These are phyloP conservation scores for Acrocera orbiculus DNA, from an alignment of 2,888 invertebrate species.

Conservation along the genomic window DNA sequence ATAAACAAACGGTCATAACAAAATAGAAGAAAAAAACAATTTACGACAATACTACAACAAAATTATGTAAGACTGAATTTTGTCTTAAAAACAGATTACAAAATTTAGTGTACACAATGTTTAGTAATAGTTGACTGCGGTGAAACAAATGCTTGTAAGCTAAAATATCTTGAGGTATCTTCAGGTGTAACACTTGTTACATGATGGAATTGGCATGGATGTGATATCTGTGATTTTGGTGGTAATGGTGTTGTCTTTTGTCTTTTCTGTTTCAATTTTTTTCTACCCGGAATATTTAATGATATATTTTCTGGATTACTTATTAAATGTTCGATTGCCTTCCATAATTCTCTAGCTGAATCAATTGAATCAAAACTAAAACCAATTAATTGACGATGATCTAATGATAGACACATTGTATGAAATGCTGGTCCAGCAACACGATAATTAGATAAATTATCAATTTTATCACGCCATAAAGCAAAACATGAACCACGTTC, in stretches of 20 bases:
- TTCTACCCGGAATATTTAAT: constrained; percentile 47
- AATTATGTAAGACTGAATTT: not conserved
- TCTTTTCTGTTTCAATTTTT: constrained; percentile 38
- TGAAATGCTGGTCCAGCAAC: constrained; percentile 57
- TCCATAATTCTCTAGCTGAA: constrained; percentile 52
- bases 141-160: constrained; percentile 44
- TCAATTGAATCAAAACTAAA: constrained; percentile 61
- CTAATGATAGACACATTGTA: constrained; percentile 59
- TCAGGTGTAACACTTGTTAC: constrained; percentile 57
- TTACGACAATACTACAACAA: too few relatives aligned
- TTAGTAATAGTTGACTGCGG: constrained; percentile 9
- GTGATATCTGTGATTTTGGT: constrained; percentile 63
- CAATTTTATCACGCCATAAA: constrained; percentile 64
- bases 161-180: constrained; percentile 46
- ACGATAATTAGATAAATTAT: constrained; percentile 58
- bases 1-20: too few relatives aligned
- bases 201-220: constrained; percentile 71
- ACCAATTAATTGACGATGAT: constrained; percentile 59
- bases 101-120: constrained; percentile 11
- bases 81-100: not conserved
- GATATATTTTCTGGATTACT: constrained; percentile 64
- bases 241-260: constrained; percentile 44
- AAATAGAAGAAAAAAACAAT: too few relatives aligned
- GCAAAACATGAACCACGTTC: constrained; percentile 68
- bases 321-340: constrained; percentile 48